These are phyloP conservation scores for Ambastaia sidthimunki DNA, from an alignment of 2,797 vertebrate species.

Conservation along the genomic window DNA sequence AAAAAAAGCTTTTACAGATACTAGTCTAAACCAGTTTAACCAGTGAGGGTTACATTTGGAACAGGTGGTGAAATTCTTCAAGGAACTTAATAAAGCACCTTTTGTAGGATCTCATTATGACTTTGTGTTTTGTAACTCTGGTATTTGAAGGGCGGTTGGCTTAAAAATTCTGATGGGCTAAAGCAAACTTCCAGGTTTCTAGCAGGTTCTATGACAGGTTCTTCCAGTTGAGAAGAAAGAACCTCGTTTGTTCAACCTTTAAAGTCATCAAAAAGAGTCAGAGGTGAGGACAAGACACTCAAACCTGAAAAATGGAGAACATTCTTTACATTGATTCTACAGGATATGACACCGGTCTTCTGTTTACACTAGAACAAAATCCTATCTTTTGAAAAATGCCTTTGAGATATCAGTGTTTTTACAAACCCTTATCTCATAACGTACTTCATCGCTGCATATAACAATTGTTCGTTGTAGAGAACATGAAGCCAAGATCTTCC, in stretches of 20 bases:
- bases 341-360: not conserved
- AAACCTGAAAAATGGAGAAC: not conserved
- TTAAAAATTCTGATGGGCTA: not conserved
- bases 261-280: not conserved
- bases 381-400: not conserved
- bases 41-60: not conserved
- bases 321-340: not conserved
- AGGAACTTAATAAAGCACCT: not conserved
- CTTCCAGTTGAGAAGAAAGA: not conserved
- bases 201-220: slow-evolving; percentile 3
- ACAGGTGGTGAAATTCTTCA: not conserved
- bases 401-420: slow-evolving; percentile 17
- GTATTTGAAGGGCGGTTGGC: slow-evolving; percentile 3
- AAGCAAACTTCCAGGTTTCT: slow-evolving; percentile 7
- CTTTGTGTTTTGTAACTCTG: not conserved
- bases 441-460: not conserved
- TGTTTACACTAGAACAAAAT: not conserved
- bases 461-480: slow-evolving; percentile 2
- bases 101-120: not conserved
- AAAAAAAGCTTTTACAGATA: not conserved
- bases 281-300: not conserved
- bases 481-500: slow-evolving; percentile 1
- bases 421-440: slow-evolving; percentile 5
- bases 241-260: not conserved
- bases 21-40: not conserved